phyloP scores from a whole-genome alignment of 2,888 invertebrate species.

The Phengaris alcon region DNA sequence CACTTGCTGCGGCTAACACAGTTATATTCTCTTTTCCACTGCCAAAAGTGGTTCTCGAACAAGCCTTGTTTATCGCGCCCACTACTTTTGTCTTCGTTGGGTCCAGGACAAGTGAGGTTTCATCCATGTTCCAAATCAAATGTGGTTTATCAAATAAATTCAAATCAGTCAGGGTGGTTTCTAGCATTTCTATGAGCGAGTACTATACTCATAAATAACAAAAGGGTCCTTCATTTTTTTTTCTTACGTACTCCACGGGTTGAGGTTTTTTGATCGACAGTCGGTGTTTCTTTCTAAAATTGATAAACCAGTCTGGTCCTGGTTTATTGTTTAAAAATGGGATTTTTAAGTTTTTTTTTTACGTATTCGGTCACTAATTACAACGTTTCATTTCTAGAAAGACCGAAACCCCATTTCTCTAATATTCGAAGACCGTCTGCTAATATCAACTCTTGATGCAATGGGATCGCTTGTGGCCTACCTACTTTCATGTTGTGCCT shows the following conservation, averaged over 20 bases:
- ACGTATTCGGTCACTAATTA: constrained; percentile 36
- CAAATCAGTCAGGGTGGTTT: constrained; percentile 32
- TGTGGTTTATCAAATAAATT: too few species aligned
- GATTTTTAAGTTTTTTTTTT: constrained; percentile 34
- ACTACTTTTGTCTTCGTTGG: constrained; percentile 34
- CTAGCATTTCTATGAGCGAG: constrained; percentile 30
- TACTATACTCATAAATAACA: constrained; percentile 33
- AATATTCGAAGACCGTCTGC: constrained; percentile 39
- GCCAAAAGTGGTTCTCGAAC: constrained; percentile 29
- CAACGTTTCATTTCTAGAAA: constrained; percentile 43
- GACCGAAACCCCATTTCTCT: constrained; percentile 46
- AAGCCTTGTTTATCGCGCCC: too few species aligned
- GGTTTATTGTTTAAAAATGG: constrained; percentile 37
- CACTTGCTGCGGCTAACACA: constrained; percentile 32
- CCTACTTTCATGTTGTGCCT: too few species aligned
- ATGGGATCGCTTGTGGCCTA: constrained; percentile 40
- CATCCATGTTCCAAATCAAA: constrained; percentile 33
- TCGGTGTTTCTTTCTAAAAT: constrained; percentile 37
- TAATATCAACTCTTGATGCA: constrained; percentile 40
- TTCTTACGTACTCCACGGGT: constrained; percentile 34
- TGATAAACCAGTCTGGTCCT: too few species aligned
- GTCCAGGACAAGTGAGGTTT: constrained; percentile 32
- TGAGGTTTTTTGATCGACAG: constrained; percentile 43
- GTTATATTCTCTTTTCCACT: constrained; percentile 32
- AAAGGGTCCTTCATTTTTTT: constrained; percentile 33